A percentile compares a stretch with the other conserved stretches of the same genome.
Conservation (phyloP, 2,797 vertebrate genomes). For the Neopelma chrysocephalum region DNA sequence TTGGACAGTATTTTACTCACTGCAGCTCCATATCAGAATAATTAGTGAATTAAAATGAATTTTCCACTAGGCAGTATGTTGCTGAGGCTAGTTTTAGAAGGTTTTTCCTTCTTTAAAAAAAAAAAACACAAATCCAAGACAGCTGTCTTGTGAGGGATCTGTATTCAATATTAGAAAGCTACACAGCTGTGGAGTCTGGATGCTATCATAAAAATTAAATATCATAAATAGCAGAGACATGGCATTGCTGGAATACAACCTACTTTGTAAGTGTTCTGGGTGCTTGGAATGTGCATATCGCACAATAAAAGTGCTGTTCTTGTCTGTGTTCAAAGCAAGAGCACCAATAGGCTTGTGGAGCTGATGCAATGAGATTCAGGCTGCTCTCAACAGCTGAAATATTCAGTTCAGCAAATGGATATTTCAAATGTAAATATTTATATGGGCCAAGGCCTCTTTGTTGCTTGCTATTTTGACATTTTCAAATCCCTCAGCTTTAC, state of each 20-base stretch:
- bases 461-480: conserved; percentile 60
- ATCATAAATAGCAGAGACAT: conserved; percentile 49
- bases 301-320: conserved; percentile 47
- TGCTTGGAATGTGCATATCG: conserved; percentile 49
- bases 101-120: conserved; percentile 7
- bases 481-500: conserved; percentile 48
- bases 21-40: neutral
- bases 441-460: conserved; percentile 48
- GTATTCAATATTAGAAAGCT: conserved; percentile 54
- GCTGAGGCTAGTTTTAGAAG: conserved; percentile 40
- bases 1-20: neutral
- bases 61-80: conserved; percentile 14
- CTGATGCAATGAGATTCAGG: conserved; percentile 54
- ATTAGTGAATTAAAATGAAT: conserved; percentile 40
- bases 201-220: conserved; percentile 58
- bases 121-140: conserved; percentile 41
- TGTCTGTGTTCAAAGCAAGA: conserved; percentile 62
- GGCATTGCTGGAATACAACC: conserved; percentile 62
- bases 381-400: conserved; percentile 61
- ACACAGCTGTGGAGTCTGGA: conserved; percentile 72
- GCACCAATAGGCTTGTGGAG: conserved; percentile 30
- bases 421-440: conserved; percentile 72
- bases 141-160: conserved; percentile 61
- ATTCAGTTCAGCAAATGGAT: conserved; percentile 55
- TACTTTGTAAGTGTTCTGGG: conserved; percentile 27